Evolutionary conservation across 2,113 vertebrate genomes (phyloP).

Genomic region (Anthoscopus minutus): DNA sequence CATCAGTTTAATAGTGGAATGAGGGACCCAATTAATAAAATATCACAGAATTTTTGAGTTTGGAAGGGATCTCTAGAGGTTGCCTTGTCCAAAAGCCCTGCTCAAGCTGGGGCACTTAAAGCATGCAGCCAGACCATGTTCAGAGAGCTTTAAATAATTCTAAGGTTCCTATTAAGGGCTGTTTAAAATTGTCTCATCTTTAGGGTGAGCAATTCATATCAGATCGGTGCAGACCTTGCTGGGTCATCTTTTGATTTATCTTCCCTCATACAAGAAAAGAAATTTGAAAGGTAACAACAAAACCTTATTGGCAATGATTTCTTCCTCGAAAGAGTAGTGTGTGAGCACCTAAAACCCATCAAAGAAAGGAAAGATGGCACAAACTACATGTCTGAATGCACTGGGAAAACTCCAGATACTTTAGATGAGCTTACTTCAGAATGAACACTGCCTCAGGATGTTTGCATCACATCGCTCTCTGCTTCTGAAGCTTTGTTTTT

Average conservation of each 20-base stretch:
- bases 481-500: conserved; percentile 29
- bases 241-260: background rate
- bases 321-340: background rate
- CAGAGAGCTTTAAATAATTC: background rate
- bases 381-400: background rate
- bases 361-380: background rate
- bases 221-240: background rate
- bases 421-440: background rate
- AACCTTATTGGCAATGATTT: background rate
- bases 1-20: background rate
- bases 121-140: background rate
- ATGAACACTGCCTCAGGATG: conserved; percentile 28
- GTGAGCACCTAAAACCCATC: background rate
- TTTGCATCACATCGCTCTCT: conserved; percentile 12
- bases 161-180: background rate
- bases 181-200: background rate
- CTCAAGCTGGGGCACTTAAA: background rate
- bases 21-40: background rate
- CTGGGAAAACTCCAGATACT: background rate
- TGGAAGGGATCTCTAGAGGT: background rate
- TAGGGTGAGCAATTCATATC: background rate
- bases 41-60: background rate
- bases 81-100: background rate
- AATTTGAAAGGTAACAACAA: background rate
- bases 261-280: background rate